Conservation (phyloP, 2,888 invertebrate species). For the Lumbricus terrestris region DNA sequence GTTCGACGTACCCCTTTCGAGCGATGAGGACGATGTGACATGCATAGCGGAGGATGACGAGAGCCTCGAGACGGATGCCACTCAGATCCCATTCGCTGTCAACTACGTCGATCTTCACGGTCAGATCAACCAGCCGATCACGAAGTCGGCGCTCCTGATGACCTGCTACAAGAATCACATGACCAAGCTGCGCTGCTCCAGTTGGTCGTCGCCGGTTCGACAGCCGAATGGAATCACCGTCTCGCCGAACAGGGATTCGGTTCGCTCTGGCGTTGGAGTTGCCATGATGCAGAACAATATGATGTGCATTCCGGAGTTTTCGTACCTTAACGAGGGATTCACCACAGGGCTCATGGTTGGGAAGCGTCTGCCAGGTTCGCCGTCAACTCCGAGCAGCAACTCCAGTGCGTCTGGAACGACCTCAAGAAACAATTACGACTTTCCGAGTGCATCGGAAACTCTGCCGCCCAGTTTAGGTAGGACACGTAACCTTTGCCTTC, state of each 20-base stretch:
- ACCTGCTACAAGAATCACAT: conserved; percentile 89
- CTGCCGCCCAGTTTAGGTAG: not conserved
- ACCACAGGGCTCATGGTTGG: conserved; percentile 69
- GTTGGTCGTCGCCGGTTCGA: conserved; percentile 56
- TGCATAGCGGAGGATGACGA: conserved; percentile 14
- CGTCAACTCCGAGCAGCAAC: conserved; percentile 50
- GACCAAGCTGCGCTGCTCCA: conserved; percentile 69
- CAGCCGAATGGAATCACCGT: conserved; percentile 34
- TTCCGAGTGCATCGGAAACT: not conserved
- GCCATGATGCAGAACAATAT: not conserved
- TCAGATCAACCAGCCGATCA: conserved; percentile 87
- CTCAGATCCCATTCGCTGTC: conserved; percentile 15
- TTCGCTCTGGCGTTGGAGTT: not conserved
- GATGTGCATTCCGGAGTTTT: conserved; percentile 72
- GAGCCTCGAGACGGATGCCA: conserved; percentile 21
- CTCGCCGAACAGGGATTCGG: not conserved
- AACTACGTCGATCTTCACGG: conserved; percentile 79
- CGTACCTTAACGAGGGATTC: conserved; percentile 69
- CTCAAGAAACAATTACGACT: not conserved
- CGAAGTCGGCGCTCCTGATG: conserved; percentile 90
- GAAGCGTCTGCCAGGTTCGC: conserved; percentile 58
- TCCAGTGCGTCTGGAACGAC: not conserved
- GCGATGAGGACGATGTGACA: conserved; percentile 15
- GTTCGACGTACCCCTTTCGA: not conserved
- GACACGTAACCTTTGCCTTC: not conserved